phyloP scores from a whole-genome alignment of 2,888 invertebrate genomes.

The Campoplex capitator region DNA sequence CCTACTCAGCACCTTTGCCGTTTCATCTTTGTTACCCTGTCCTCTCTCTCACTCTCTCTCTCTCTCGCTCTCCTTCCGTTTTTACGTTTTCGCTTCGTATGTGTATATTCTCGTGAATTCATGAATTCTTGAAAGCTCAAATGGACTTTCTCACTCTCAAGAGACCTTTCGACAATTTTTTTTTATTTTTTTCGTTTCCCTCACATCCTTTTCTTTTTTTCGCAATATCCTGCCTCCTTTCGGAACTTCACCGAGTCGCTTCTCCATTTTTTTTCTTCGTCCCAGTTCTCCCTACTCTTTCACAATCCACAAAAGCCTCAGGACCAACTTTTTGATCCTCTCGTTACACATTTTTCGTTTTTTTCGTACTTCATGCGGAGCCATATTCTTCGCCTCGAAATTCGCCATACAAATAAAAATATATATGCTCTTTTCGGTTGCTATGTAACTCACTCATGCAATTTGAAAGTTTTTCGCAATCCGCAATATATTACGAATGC shows the following conservation, averaged over 20 bases:
- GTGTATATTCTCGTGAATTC: conserved; percentile 41
- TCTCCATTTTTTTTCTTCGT: not conserved
- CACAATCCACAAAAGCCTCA: not conserved
- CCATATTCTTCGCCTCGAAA: not conserved
- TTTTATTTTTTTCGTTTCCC: not conserved
- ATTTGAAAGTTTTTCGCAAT: not conserved
- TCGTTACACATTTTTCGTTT: not conserved
- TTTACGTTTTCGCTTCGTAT: not conserved
- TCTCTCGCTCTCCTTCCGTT: not conserved
- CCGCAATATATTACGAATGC: not conserved
- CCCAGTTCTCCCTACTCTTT: not conserved
- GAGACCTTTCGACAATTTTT: conserved; percentile 24
- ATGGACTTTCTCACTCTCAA: conserved; percentile 21
- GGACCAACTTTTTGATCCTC: not conserved
- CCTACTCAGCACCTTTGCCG: conserved; percentile 39
- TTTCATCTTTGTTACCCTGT: conserved; percentile 44
- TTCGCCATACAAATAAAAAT: conserved; percentile 13
- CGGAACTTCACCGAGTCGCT: conserved; percentile 4
- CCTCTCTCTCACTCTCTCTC: conserved; percentile 16
- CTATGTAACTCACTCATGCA: not conserved
- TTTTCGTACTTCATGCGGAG: not conserved
- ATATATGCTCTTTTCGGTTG: not conserved
- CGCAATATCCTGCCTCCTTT: conserved; percentile 7
- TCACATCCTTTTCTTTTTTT: not conserved
- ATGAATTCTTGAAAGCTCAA: conserved; percentile 61